Percentiles rank a stretch among this genome's conserved stretches.
phyloP scores from a whole-genome alignment of 2,797 vertebrate species.

The Sebastolobus alascanus region DNA sequence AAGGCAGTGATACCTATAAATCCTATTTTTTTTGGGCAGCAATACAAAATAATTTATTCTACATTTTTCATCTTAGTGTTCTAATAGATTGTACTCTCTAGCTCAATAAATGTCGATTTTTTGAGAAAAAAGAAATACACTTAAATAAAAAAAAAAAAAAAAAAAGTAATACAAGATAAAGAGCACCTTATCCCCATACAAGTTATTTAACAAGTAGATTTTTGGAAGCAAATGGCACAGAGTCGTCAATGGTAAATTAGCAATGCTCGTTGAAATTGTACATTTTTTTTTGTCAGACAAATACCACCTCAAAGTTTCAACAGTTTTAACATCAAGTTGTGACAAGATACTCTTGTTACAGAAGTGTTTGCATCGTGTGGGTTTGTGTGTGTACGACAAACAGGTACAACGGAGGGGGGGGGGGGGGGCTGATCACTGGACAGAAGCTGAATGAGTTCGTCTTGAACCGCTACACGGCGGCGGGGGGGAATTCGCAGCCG shows the following conservation, averaged over 20 bases:
- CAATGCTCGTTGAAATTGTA: conserved; percentile 51
- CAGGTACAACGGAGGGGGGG: conserved; percentile 9
- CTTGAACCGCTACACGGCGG: conserved; percentile 1
- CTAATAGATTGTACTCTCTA: conserved; percentile 80
- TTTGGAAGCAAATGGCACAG: conserved; percentile 81
- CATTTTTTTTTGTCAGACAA: conserved; percentile 55
- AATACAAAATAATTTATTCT: conserved; percentile 84
- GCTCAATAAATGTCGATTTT: conserved; percentile 66
- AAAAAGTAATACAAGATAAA: conserved; percentile 76
- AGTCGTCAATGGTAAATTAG: conserved; percentile 71
- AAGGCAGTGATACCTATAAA: conserved; percentile 78
- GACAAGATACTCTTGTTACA: conserved; percentile 43
- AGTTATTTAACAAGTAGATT: conserved; percentile 61
- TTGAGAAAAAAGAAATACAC: conserved; percentile 70
- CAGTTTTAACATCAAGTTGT: conserved; percentile 47
- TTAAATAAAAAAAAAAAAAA: conserved; percentile 73
- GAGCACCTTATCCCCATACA: conserved; percentile 77
- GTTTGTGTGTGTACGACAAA: conserved; percentile 53
- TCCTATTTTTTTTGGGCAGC: conserved; percentile 76
- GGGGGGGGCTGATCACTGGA: conserved; percentile 35
- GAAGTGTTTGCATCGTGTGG: conserved; percentile 55
- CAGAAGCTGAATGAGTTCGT: conserved; percentile 41
- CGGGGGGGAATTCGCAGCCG: conserved; percentile 31
- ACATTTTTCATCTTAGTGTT: conserved; percentile 73
- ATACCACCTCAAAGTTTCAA: conserved; percentile 53